Percentiles rank a stretch among this genome's conserved stretches.
Evolutionary conservation across 1,140 invertebrate species (phyloP).

Genomic region (Melanaphis sacchari): DNA sequence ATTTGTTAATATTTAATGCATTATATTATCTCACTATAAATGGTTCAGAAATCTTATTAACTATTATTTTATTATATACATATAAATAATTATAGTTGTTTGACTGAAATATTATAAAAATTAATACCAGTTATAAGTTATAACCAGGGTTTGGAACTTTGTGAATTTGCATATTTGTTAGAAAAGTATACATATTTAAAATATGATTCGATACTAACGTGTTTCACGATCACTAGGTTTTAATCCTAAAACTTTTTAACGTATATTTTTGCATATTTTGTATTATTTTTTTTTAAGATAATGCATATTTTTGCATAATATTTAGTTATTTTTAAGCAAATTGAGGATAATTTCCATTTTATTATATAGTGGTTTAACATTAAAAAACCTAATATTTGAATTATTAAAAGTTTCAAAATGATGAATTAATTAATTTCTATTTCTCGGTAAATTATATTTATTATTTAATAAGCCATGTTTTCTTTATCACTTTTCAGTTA

Average conservation of each 20-base stretch:
- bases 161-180: conserved; percentile 6
- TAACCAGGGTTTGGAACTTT: background rate
- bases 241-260: background rate
- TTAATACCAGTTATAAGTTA: background rate
- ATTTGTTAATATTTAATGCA: background rate
- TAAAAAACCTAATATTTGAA: background rate
- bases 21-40: background rate
- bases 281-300: background rate
- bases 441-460: background rate
- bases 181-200: conserved; percentile 10
- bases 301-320: background rate
- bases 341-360: background rate
- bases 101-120: background rate
- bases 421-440: background rate
- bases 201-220: background rate
- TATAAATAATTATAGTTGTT: background rate
- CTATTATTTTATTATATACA: background rate
- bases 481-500: background rate
- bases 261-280: conserved; percentile 17
- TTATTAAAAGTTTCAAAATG: background rate
- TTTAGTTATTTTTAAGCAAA: conserved; percentile 1
- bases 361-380: background rate
- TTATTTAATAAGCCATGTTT: background rate
- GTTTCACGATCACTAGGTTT: background rate
- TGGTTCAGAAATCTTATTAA: background rate